These are phyloP conservation scores for Craniophora ligustri DNA, from an alignment of 2,888 invertebrate genomes.

Conservation along the genomic window DNA sequence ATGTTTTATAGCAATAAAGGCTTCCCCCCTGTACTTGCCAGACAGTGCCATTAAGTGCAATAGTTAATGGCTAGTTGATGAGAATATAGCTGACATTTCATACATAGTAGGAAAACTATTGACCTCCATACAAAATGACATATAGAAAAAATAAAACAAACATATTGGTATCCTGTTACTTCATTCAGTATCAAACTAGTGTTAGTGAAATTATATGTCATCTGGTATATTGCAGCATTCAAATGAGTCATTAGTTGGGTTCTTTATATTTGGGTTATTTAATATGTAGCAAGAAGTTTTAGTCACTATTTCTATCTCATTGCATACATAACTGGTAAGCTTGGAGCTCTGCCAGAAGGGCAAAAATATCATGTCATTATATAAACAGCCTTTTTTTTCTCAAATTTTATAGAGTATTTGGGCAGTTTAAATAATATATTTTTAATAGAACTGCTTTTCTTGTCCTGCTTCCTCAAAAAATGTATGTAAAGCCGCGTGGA, in stretches of 20 bases:
- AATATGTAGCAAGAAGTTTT: conserved; percentile 2
- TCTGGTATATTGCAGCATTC: background rate
- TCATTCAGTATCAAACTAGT: conserved; percentile 3
- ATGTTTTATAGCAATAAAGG: too few species aligned
- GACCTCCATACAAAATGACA: too few species aligned
- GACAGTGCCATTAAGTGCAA: too few species aligned
- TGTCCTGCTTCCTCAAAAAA: too few species aligned
- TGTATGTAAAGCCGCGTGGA: too few species aligned
- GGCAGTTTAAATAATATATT: too few species aligned
- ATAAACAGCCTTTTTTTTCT: background rate
- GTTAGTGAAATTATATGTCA: conserved; percentile 16
- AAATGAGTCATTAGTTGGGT: background rate
- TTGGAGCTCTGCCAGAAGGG: conserved; percentile 29
- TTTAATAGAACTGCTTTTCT: too few species aligned
- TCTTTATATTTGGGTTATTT: conserved; percentile 7
- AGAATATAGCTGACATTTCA: too few species aligned
- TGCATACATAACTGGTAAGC: conserved; percentile 8
- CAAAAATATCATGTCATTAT: conserved; percentile 6
- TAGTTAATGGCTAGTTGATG: too few species aligned
- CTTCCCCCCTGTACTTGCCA: too few species aligned
- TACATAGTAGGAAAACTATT: too few species aligned
- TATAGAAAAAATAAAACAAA: too few species aligned
- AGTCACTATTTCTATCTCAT: conserved; percentile 12
- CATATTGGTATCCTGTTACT: background rate
- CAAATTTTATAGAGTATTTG: background rate